Evolutionary conservation across 2,113 vertebrate genomes (phyloP), one percentile per base, ranked within the genome.

Genomic region (Falco punctatus): DNA sequence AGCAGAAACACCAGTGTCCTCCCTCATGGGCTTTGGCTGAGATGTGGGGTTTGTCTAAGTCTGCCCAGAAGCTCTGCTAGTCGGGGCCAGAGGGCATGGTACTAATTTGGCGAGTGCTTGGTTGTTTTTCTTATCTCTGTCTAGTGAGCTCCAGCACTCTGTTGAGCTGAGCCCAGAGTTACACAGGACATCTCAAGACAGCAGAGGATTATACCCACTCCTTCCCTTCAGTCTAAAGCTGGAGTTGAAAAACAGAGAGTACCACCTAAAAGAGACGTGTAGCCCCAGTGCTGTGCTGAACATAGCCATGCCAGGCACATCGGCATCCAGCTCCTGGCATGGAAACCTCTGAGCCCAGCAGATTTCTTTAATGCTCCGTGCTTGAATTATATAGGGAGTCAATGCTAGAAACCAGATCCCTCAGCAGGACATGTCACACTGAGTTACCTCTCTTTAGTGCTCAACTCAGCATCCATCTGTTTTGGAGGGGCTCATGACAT

Each of bases 221-320:
- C 48, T 59, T 64, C 77, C 48, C 61, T 91, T 89, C 27, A 35
- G 55, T 52, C n/a, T 84, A 21, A 81, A 91, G 18, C 54, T 86
- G 75, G 51, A 85, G 33, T 81, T 88, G 80, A 79, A 66, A 64
- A 27, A 7, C 19, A 51, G 30, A 26, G 30, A 42, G 44, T 55
- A 35, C 20, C 48, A 72, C 44, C 73, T 81, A 32, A 85, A 75
- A 67, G n/a, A 77, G 54, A 90, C 35, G 44, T 90, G n/a, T 16
- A 81, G 35, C 18, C 69, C 35, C 57, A 61, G 1, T 44, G 32
- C 22, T 66, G 9, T 71, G 61, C 65, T 51, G 74, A 72, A 64
- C 0, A 0, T 38, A 44, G 17, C 73, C 11, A 1, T 64, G 23
- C 28, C 0, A 0, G 44, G 26, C 5, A 1, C 32, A 11, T 35